A percentile compares a stretch with the other conserved stretches of the same genome.
Conservation (phyloP, 2,888 invertebrate species). For the Deilephila elpenor region DNA sequence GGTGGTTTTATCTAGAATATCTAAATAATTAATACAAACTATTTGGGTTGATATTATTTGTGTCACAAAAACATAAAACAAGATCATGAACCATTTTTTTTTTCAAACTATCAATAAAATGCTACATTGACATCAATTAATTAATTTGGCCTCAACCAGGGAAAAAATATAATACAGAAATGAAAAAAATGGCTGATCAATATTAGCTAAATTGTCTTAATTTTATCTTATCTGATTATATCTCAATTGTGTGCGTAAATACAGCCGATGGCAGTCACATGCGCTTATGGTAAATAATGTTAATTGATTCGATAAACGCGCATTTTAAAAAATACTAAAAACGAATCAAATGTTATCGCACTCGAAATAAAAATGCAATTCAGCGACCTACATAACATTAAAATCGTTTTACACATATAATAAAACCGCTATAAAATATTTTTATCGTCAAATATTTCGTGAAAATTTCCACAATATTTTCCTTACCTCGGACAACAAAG, state of each 20-base stretch:
- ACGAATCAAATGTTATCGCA: background rate
- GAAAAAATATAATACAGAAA: too few relatives aligned
- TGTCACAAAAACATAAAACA: background rate
- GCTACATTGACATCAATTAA: background rate
- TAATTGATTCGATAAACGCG: slow-evolving; percentile 8
- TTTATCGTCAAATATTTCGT: slow-evolving; percentile 1
- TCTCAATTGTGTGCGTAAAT: background rate
- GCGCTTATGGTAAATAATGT: slow-evolving; percentile 8
- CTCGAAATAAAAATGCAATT: background rate
- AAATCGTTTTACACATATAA: slow-evolving; percentile 3
- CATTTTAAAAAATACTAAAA: background rate
- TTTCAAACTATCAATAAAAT: background rate
- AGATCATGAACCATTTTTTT: background rate
- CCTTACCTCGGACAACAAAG: slow-evolving; percentile 76
- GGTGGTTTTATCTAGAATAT: too few relatives aligned
- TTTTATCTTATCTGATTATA: slow-evolving; percentile 1
- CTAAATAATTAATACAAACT: too few relatives aligned
- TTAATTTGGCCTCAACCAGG: slow-evolving; percentile 1
- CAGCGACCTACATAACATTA: too few relatives aligned
- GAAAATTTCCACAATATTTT: slow-evolving; percentile 25
- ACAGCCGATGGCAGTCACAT: background rate
- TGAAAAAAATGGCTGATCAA: background rate
- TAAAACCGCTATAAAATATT: slow-evolving; percentile 29
- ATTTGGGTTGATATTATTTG: background rate
- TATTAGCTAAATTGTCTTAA: background rate